Evolutionary conservation across 2,797 vertebrate genomes (phyloP).

Genomic region (Pelochelys cantorii): DNA sequence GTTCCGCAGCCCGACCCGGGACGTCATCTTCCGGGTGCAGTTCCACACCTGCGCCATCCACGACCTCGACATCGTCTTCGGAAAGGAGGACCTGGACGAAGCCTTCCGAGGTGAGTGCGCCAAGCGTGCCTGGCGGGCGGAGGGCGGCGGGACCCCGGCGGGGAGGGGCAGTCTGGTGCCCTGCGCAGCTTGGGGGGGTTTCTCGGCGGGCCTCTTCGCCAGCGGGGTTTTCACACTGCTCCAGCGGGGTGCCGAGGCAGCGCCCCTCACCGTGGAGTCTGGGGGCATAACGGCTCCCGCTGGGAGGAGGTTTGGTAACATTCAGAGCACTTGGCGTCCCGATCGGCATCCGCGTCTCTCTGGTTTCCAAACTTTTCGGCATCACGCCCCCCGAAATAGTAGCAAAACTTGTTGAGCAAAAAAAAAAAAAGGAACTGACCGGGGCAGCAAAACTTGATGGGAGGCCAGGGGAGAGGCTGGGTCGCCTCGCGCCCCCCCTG

Average conservation of each 20-base stretch:
- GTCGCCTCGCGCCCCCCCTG: too few species aligned
- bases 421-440: too few species aligned
- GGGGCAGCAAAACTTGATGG: too few species aligned
- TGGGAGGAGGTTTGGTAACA: not conserved
- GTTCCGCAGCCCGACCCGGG: slow-evolving; percentile 90
- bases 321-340: not conserved
- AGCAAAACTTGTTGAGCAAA: too few species aligned
- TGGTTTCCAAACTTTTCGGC: too few species aligned
- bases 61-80: slow-evolving; percentile 92
- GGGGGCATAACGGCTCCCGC: not conserved
- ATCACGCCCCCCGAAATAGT: too few species aligned
- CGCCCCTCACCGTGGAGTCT: not conserved
- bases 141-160: not conserved
- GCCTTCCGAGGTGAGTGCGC: slow-evolving; percentile 90
- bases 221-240: not conserved
- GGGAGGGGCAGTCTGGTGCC: not conserved
- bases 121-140: not conserved
- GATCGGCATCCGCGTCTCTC: too few species aligned
- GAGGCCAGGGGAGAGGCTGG: too few species aligned
- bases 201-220: not conserved
- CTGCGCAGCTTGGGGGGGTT: rapidly evolving
- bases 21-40: slow-evolving; percentile 96
- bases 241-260: rapidly evolving
- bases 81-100: slow-evolving; percentile 95
- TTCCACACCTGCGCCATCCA: slow-evolving; percentile 98